Evolutionary conservation across 2,113 vertebrate genomes (phyloP), one percentile per base, ranked within the genome.

Genomic region (Vidua chalybeata): DNA sequence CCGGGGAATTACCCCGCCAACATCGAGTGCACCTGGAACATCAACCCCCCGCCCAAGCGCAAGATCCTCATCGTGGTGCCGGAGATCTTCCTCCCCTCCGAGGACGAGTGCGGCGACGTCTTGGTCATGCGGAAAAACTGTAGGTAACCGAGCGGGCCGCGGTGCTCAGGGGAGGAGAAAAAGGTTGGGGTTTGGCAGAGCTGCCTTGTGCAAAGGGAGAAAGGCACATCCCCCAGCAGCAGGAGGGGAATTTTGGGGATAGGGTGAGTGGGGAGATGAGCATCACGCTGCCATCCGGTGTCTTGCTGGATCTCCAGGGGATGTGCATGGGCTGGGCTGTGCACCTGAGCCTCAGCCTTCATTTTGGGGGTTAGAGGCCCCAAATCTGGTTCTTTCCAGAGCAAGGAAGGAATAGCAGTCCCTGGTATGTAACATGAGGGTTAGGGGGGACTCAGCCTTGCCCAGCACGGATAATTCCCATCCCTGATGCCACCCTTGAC

Each of bases 101-200:
- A 99, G 98, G 99, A 99, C 3, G 99, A 99, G 95, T 99, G 99
- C 30, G 99, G 99, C 75, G 99, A 99, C 35, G 99, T 99, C 94
- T 97, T 99, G 96, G 99, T 99, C 82, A 99, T 99, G 99, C 99
- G 99, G 97, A 99, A 99, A 98, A 99, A 99, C 98, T 99, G 99
- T 99, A 98, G 97, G 98, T 98, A 97, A 97, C 97, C 84, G 56
- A 97, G 96, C 49, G 12, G 35, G 88, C 87, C 12, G 6, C 10
- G 31, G 80, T 37, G 90, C 84, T 64, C 74, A 85, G 8, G 39
- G 94, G 55, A 49, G 72, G 13, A 48, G 66, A 9, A 39, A 2
- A 13, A 41, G 26, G 58, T 3, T 24, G 22, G 51, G 73, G 4
- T 6, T 51, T 19, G 74, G 84, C 85, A 33, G 7, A 41, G 73